Percentiles rank a stretch among this genome's conserved stretches.
Conservation (phyloP, 2,113 vertebrate species). For the Symphodus melops region DNA sequence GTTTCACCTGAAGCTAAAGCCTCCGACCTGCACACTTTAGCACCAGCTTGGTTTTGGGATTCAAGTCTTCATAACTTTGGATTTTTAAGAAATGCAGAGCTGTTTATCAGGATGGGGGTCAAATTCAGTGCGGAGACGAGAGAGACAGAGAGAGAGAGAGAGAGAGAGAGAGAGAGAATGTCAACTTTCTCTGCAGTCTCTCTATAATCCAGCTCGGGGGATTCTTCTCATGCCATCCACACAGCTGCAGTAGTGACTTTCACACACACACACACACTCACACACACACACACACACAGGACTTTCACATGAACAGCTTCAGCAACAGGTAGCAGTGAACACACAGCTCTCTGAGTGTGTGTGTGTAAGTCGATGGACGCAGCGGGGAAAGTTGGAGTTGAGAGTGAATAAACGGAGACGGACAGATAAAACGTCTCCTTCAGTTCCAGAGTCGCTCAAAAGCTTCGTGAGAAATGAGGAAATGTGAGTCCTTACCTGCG, state of each 20-base stretch:
- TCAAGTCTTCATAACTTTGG: slow-evolving; percentile 26
- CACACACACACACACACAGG: slow-evolving; percentile 3
- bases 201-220: not conserved
- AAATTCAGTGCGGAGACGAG: not conserved
- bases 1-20: not conserved
- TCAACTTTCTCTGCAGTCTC: not conserved
- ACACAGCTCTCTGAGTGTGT: no score
- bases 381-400: not conserved
- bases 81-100: not conserved
- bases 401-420: not conserved
- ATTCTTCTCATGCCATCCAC: not conserved
- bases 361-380: not conserved
- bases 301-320: slow-evolving; percentile 51
- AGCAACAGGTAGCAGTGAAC: slow-evolving; percentile 46
- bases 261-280: no score
- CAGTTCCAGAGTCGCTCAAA: not conserved
- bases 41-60: not conserved
- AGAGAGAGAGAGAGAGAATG: slow-evolving; percentile 5
- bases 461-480: slow-evolving; percentile 1
- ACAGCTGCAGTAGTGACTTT: not conserved
- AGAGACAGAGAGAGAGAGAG: not conserved
- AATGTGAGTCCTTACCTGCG: slow-evolving; percentile 66
- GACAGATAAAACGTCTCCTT: not conserved
- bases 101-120: slow-evolving; percentile 51
- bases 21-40: no score